Evolutionary conservation across 2,888 invertebrate genomes (phyloP).

Genomic region (Chaetogeoica ovagalla): DNA sequence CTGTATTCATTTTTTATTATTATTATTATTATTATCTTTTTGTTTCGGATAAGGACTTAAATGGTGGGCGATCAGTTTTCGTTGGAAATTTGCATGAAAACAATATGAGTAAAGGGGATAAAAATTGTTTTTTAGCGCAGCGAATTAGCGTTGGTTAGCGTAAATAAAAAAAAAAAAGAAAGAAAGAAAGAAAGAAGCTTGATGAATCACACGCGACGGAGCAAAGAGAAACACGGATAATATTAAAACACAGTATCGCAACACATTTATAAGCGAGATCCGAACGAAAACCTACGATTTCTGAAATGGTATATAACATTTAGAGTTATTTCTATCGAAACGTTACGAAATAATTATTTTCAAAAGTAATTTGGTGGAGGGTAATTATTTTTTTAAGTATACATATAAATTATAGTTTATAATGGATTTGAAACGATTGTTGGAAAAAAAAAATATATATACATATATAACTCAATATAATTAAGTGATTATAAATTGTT

Average conservation of each 20-base stretch:
- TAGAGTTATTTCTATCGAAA: background rate
- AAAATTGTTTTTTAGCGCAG: constrained; percentile 35
- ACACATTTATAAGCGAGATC: background rate
- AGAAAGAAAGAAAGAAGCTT: too few relatives aligned
- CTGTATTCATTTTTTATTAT: background rate
- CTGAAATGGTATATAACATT: background rate
- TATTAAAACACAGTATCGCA: constrained; percentile 10
- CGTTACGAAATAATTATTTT: background rate
- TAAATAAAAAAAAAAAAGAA: constrained; percentile 14
- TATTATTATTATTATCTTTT: background rate
- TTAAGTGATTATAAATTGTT: too few relatives aligned
- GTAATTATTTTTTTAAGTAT: background rate
- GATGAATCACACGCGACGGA: constrained; percentile 36
- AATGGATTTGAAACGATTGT: background rate
- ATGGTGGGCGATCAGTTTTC: constrained; percentile 32
- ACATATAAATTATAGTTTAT: background rate
- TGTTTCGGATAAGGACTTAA: constrained; percentile 32
- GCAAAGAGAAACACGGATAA: constrained; percentile 28
- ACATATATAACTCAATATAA: background rate
- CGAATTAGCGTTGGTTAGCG: constrained; percentile 26
- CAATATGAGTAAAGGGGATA: constrained; percentile 1
- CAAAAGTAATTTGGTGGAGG: background rate
- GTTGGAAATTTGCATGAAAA: constrained; percentile 42
- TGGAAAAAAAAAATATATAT: background rate
- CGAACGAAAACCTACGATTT: background rate